Evolutionary conservation across 1,140 invertebrate species (phyloP).

Genomic region (Drepana arcuata): DNA sequence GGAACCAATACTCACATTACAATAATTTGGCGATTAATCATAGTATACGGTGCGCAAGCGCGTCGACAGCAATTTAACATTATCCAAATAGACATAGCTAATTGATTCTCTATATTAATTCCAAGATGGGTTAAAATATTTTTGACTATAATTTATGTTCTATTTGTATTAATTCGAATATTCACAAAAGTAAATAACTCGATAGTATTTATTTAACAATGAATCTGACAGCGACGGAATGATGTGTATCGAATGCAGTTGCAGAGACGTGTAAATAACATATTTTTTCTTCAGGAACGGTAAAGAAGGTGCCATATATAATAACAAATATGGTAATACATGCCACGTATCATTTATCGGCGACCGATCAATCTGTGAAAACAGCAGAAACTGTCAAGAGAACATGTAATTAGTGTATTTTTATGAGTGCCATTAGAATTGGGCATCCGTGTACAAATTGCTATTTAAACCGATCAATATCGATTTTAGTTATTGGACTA

Average conservation of each 20-base stretch:
- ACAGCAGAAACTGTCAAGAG: conserved; percentile 24
- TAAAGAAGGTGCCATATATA: conserved; percentile 1
- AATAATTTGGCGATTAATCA: conserved; percentile 45
- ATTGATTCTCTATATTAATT: conserved; percentile 2
- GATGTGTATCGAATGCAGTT: no score
- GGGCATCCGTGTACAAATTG: conserved; percentile 54
- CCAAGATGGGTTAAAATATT: not conserved
- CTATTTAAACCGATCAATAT: conserved; percentile 36
- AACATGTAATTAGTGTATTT: conserved; percentile 36
- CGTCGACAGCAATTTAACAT: not conserved
- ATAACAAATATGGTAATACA: not conserved
- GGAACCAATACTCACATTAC: conserved; percentile 31
- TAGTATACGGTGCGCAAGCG: not conserved
- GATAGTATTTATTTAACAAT: no score
- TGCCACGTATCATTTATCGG: not conserved
- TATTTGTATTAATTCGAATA: no score
- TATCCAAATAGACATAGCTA: conserved; percentile 1
- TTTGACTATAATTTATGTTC: not conserved
- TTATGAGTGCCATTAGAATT: conserved; percentile 16
- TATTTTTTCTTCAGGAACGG: not conserved
- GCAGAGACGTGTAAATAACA: not conserved
- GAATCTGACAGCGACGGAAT: no score
- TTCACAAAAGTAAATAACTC: no score
- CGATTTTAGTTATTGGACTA: no score
- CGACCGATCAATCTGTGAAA: conserved; percentile 5